Base-by-base conservation (phyloP, 2,888 invertebrate genomes). In the Plebejus anna region DNA sequence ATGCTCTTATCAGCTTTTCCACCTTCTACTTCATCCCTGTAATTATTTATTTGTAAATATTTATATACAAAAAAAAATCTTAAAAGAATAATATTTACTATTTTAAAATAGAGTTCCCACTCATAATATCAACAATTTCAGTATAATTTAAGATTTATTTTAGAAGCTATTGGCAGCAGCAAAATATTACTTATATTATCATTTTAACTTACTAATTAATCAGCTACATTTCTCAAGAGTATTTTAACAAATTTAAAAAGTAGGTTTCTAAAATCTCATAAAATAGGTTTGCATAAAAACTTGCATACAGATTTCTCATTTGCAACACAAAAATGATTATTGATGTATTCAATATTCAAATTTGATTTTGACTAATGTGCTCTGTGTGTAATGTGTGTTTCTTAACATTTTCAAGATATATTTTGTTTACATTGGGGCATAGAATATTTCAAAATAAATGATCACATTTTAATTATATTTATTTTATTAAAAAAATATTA, bases 11-110 rank as follows among this genome's bases (percentile, higher is more conserved):
- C 92, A 4, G 81, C 82, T 76, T 82, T 86, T 73, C 77, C 81
- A 1, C 80, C 83, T 59, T 83, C 85, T 76, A 86, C 85, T 84
- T 92, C 92, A 82, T 92, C 92, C 59, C 92, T 93, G 84, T 42
- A 76, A 79, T 55, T 36, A 70, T 66, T 61, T 4, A 42, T 72
- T 70, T 38, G 75, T 75, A 78, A 75, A 77, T 76, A 47, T 73
- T 70, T 22, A n/a, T 36, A 66, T 4, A 57, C 61, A n/a, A 70
- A n/a, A 51, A 47, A 7, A 22, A 73, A 11, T 22, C 16, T 72
- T 42, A 42, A 61, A 42, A 42, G 22, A 22, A 42, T 1, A n/a
- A 73, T 22, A 51, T 51, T 73, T 73, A 73, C 73, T 55, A 66
- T 32, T 66, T 32, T 22, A 22, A 0, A 66, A 32, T 13, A 66